Base-by-base conservation (phyloP, 2,113 vertebrate species). In the Serinus canaria region DNA sequence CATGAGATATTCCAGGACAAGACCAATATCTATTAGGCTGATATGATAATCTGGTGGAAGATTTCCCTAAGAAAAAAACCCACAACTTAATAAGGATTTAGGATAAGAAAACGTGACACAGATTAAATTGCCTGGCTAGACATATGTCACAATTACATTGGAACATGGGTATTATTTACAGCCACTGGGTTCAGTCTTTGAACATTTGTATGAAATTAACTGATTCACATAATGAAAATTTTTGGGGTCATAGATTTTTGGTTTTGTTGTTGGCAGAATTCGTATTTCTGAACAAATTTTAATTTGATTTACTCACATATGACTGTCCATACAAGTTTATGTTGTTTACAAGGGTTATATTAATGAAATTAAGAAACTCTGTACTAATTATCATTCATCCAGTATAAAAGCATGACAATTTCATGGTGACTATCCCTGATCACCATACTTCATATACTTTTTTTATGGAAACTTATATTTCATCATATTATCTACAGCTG, bases 1-100 rank as follows among this genome's bases (percentile, higher is more conserved):
- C 99, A 99, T 99, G 78, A 99, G 99, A 92, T 98, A 99, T 89
- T 99, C 99, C 84, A 99, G 97, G 63, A 99, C 99, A 72, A 99
- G 97, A 41, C 99, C 99, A 60, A 99, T 99, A 96, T 99, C 99
- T 90, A 99, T 99, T 89, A 99, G 97, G 94, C 99, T 99, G 98
- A 99, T 99, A 94, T 99, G 99, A 97, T 99, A 99, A 95, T 99
- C 99, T 20, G 99, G 99, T 24, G 99, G 99, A 79, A 99, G 98
- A 92, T 99, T 99, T 87, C 99, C 99, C 99, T 99, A 97, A 18
- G 93, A 91, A 28, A 73, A 55, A 49, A 33, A 2, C 13, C 47
- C 67, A 25, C 63, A 62, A 46, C 15, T 69, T 49, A 95, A 31
- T 76, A 28, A 44, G 18, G 33, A 78, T 33, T 94, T 64, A 72